Evolutionary conservation across 2,113 vertebrate genomes (phyloP).

Genomic region (Dromaius novaehollandiae): DNA sequence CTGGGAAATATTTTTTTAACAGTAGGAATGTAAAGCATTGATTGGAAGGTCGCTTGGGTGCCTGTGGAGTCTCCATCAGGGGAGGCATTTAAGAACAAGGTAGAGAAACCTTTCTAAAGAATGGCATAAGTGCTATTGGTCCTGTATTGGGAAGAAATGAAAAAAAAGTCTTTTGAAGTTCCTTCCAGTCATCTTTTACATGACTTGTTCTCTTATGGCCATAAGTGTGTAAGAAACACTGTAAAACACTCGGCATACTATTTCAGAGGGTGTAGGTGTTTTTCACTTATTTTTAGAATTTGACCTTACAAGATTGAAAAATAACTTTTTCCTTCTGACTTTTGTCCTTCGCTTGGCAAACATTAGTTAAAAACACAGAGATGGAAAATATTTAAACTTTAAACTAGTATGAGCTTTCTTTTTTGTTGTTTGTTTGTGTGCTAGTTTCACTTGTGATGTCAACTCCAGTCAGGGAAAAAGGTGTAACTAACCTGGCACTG

Average conservation of each 20-base stretch:
- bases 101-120: neutral
- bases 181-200: neutral
- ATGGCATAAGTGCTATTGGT: neutral
- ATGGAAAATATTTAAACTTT: conserved; percentile 56
- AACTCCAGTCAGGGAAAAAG: neutral
- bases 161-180: neutral
- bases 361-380: conserved; percentile 23
- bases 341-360: conserved; percentile 61
- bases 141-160: neutral
- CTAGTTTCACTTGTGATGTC: conserved; percentile 24
- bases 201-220: neutral
- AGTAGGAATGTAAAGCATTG: neutral
- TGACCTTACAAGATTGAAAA: conserved; percentile 61
- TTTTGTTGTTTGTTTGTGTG: conserved; percentile 44
- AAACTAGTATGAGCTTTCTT: neutral
- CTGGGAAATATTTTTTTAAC: neutral
- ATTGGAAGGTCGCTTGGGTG: neutral
- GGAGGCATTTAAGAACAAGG: neutral
- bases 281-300: conserved; percentile 58
- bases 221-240: neutral
- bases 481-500: conserved; percentile 13
- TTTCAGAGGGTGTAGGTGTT: conserved; percentile 36
- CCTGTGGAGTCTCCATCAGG: neutral
- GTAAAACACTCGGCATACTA: neutral
- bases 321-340: conserved; percentile 65